These are phyloP conservation scores for Rhizomys pruinosus DNA, from an alignment of 2,113 vertebrate genomes.

Conservation along the genomic window DNA sequence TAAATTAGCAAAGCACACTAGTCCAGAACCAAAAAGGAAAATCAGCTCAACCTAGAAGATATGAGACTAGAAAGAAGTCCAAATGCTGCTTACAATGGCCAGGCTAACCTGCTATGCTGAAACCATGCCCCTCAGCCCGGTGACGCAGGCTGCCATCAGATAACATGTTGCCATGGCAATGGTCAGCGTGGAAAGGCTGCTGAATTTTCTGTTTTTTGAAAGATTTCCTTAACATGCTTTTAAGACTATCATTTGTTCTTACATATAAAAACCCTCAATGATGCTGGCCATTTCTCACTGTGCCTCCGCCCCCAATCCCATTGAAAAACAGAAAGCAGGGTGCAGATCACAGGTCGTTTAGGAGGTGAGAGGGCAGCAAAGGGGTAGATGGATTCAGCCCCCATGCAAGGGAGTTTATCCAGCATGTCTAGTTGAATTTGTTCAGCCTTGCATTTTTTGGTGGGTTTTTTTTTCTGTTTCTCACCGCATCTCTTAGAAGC, in stretches of 20 bases:
- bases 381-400: background rate
- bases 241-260: constrained; percentile 67
- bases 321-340: constrained; percentile 23
- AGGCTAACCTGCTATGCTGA: constrained; percentile 73
- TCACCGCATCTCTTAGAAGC: constrained; percentile 43
- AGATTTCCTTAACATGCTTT: constrained; percentile 68
- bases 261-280: background rate
- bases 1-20: constrained; percentile 60
- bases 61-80: constrained; percentile 64
- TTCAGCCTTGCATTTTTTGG: constrained; percentile 50
- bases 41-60: constrained; percentile 60
- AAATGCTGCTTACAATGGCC: constrained; percentile 71
- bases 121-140: constrained; percentile 70
- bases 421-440: constrained; percentile 47
- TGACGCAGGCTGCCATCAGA: constrained; percentile 77
- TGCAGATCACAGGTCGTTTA: background rate
- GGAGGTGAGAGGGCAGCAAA: background rate
- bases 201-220: constrained; percentile 78
- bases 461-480: constrained; percentile 41
- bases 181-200: constrained; percentile 78
- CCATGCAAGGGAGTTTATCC: background rate
- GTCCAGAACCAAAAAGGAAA: constrained; percentile 57
- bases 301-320: background rate
- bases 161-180: constrained; percentile 80
- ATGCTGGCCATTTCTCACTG: constrained; percentile 7